Evolutionary conservation across 1,140 invertebrate genomes (phyloP), one percentile per base, ranked within the genome.

Genomic region (Euwallacea similis): DNA sequence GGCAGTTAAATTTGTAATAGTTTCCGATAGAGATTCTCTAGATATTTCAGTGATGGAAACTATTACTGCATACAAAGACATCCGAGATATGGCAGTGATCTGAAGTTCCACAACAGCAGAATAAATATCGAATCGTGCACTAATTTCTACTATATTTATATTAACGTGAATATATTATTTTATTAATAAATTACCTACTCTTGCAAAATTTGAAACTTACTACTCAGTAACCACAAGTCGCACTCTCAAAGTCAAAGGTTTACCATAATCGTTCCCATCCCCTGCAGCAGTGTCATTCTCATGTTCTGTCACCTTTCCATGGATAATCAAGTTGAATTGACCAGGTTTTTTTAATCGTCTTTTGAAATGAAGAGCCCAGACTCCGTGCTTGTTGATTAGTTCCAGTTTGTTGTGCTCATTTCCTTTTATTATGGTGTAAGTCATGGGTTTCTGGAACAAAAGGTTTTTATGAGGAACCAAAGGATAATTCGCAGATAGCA

Each of bases 341-440:
- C 81, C 84, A 0, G 87, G 83, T 61, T 82, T 76, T 74, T 86
- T 86, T 2, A 90, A 76, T 59, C 87, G 83, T 66, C 82, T 82
- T 42, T 81, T 83, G 81, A 90, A 90, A 75, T 89, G 88, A 4
- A 91, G 76, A 2, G 85, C 84, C 83, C 86, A 88, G 2, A 91
- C 82, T 11, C 87, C 88, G 66, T 87, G 84, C 59, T 86, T 86
- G 64, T 86, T 84, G n/a, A 85, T 80, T 73, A 92, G 83, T 71
- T 89, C 86, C 76, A 92, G 91, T 33, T 86, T 81, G n/a, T 85
- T 84, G 1, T 84, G 80, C 63, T 90, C 86, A 78, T 91, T 90
- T 50, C 90, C 89, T 58, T 83, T 83, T 0, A 83, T 82, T 46
- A 93, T 90, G 46, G 78, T 82, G 78, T 92, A 93, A 42, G 86